phyloP scores from a whole-genome alignment of 2,797 vertebrate species.

The Chelon auratus region DNA sequence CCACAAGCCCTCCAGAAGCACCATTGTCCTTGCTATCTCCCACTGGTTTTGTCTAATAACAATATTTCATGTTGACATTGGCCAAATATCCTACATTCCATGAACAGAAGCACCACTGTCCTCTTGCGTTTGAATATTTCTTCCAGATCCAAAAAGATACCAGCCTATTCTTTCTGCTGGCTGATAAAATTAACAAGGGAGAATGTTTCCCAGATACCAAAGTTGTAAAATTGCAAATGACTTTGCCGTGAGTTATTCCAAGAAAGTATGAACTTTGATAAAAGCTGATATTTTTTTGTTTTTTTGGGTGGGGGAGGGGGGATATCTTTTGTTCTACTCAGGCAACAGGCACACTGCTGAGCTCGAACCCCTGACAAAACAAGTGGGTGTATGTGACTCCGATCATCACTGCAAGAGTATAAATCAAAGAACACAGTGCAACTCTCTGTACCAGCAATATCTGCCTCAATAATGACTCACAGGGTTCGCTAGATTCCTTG shows the following conservation, averaged over 20 bases:
- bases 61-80: slow-evolving; percentile 74
- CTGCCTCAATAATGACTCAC: slow-evolving; percentile 48
- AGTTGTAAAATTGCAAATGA: slow-evolving; percentile 50
- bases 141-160: slow-evolving; percentile 18
- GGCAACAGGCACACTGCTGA: slow-evolving; percentile 42
- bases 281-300: slow-evolving; percentile 25
- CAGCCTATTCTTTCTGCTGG: slow-evolving; percentile 12
- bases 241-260: slow-evolving; percentile 52
- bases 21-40: slow-evolving; percentile 80
- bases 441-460: slow-evolving; percentile 46
- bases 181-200: slow-evolving; percentile 44
- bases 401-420: slow-evolving; percentile 43
- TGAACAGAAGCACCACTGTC: slow-evolving; percentile 46
- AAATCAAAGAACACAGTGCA: slow-evolving; percentile 59
- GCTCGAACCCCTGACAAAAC: slow-evolving; percentile 58
- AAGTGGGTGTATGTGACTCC: slow-evolving; percentile 60
- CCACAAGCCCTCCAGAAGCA: slow-evolving; percentile 75
- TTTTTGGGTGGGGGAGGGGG: not conserved
- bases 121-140: slow-evolving; percentile 18
- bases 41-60: slow-evolving; percentile 73
- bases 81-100: slow-evolving; percentile 59
- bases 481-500: slow-evolving; percentile 35
- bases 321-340: slow-evolving; percentile 48
- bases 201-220: slow-evolving; percentile 31
- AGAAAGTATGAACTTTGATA: slow-evolving; percentile 49